Conservation (phyloP, 2,888 invertebrate genomes). For the Phortica okadai region DNA sequence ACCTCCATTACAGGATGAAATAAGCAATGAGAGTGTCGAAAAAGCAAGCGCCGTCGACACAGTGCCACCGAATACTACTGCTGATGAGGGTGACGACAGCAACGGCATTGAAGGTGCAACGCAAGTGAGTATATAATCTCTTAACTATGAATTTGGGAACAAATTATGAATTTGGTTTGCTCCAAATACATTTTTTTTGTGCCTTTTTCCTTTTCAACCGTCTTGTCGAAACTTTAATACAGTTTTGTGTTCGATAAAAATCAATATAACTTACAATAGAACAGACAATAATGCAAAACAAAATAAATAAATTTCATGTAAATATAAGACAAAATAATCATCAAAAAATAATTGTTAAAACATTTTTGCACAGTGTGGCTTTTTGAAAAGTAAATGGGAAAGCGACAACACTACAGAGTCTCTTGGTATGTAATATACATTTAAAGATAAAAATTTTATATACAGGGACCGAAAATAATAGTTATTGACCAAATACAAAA, state of each 20-base stretch:
- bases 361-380: constrained; percentile 66
- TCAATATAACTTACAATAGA: no score
- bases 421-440: constrained; percentile 83
- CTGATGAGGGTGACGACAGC: constrained; percentile 51
- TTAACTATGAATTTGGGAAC: background rate
- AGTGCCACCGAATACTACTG: constrained; percentile 12
- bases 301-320: background rate
- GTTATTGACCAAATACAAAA: no score
- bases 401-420: constrained; percentile 87
- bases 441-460: no score
- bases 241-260: no score
- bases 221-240: no score
- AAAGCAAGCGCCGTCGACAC: constrained; percentile 24
- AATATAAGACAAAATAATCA: constrained; percentile 27
- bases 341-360: constrained; percentile 5
- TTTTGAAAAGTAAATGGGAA: constrained; percentile 89
- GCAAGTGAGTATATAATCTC: constrained; percentile 46
- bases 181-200: no score
- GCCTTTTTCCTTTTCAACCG: no score
- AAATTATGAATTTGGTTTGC: no score
- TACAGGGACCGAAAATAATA: no score
- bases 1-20: constrained; percentile 67
- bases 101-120: constrained; percentile 51
- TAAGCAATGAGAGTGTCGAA: constrained; percentile 44
- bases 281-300: constrained; percentile 51